phyloP scores from a whole-genome alignment of 2,888 invertebrate genomes.

The Miltochrista miniata region DNA sequence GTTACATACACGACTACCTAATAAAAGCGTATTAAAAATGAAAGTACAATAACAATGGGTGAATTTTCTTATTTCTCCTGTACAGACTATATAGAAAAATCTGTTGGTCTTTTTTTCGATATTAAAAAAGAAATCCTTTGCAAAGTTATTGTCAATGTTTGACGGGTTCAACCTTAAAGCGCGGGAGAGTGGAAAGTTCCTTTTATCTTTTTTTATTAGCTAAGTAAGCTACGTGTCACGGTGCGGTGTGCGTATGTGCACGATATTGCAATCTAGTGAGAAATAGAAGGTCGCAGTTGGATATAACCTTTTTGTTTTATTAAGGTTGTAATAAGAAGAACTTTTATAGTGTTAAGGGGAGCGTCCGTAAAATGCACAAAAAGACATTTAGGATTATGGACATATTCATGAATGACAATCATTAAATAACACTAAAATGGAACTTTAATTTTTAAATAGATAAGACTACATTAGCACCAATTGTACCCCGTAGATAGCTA shows the following conservation, averaged over 20 bases:
- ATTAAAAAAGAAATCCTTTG: background rate
- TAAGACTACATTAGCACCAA: no score
- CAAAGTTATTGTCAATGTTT: background rate
- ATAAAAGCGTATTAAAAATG: no score
- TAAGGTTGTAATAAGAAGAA: slow-evolving; percentile 1
- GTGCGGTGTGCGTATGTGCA: background rate
- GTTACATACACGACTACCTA: no score
- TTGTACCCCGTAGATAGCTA: no score
- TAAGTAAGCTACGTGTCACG: background rate
- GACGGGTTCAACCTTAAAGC: background rate
- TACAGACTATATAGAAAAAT: background rate
- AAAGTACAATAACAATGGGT: no score
- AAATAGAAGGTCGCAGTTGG: slow-evolving; percentile 11
- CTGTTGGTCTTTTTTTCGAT: background rate
- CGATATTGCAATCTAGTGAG: background rate
- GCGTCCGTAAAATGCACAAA: no score
- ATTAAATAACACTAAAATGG: no score
- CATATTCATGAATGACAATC: no score
- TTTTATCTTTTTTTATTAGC: slow-evolving; percentile 15
- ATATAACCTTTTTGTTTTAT: background rate
- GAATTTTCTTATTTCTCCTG: no score
- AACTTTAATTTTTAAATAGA: no score
- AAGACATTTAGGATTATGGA: no score
- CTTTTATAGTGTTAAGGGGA: no score
- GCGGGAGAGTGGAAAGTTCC: slow-evolving; percentile 5